phyloP scores from a whole-genome alignment of 2,113 vertebrate species.

The Xenopus borealis region DNA sequence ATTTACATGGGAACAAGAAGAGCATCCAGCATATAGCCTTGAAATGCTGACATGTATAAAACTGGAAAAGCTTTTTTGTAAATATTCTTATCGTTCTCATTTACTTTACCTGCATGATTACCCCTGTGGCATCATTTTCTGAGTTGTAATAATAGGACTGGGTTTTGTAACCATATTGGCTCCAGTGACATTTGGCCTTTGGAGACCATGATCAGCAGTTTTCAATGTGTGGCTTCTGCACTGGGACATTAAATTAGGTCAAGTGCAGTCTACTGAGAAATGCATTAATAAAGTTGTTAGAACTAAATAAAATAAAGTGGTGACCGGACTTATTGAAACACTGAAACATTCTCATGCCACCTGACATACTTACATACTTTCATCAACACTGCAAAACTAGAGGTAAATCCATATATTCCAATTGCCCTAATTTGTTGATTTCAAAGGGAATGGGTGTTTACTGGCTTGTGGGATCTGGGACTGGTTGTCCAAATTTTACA shows the following conservation, averaged over 20 bases:
- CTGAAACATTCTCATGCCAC: no score
- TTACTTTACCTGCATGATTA: background rate
- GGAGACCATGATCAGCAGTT: background rate
- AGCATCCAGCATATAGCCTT: background rate
- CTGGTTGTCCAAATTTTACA: no score
- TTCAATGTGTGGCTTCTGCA: background rate
- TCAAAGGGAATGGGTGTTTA: no score
- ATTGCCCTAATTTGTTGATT: no score
- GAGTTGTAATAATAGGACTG: background rate
- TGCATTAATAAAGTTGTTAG: background rate
- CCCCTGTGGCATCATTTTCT: background rate
- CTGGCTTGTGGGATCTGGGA: no score
- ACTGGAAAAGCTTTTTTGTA: background rate
- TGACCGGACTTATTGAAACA: no score
- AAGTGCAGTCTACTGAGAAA: background rate
- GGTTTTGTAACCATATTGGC: background rate
- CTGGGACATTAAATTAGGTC: background rate
- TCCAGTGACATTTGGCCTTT: background rate
- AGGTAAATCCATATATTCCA: no score
- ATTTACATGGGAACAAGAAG: constrained; percentile 42
- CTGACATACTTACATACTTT: no score
- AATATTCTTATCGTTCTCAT: background rate
- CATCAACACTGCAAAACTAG: no score
- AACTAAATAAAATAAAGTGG: background rate
- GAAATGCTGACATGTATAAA: background rate